These are phyloP conservation scores for Trematocara nigrifrons DNA, from an alignment of 2,113 vertebrate species.

Conservation along the genomic window DNA sequence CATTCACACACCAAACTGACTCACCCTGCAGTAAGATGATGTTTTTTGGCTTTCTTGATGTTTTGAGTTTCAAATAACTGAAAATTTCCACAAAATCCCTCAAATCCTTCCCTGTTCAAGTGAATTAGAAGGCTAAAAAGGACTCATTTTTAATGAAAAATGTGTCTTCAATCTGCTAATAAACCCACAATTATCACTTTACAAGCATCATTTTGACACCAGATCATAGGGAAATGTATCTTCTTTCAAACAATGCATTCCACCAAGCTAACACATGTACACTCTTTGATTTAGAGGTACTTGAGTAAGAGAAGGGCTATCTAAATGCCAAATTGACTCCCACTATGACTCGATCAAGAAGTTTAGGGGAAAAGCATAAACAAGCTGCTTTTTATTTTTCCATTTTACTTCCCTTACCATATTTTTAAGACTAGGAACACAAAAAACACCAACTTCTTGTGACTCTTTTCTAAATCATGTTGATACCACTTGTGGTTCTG, in stretches of 20 bases:
- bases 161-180: neutral
- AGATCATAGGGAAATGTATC: rapidly evolving
- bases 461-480: neutral
- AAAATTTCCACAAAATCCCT: neutral
- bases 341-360: neutral
- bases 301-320: neutral
- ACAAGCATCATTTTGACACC: neutral
- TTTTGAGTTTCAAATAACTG: neutral
- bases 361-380: neutral
- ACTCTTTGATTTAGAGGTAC: neutral
- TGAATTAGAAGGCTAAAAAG: neutral
- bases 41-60: neutral
- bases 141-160: neutral
- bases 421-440: neutral
- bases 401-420: rapidly evolving
- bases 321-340: neutral
- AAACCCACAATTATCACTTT: neutral
- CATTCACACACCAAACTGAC: neutral
- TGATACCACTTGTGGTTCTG: neutral
- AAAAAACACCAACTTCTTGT: neutral
- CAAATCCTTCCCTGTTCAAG: neutral
- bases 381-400: neutral
- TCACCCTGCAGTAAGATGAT: rapidly evolving
- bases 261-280: rapidly evolving
- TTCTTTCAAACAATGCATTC: neutral